These are phyloP conservation scores for Andrena praecox DNA, from an alignment of 2,888 invertebrate species.

Conservation along the genomic window DNA sequence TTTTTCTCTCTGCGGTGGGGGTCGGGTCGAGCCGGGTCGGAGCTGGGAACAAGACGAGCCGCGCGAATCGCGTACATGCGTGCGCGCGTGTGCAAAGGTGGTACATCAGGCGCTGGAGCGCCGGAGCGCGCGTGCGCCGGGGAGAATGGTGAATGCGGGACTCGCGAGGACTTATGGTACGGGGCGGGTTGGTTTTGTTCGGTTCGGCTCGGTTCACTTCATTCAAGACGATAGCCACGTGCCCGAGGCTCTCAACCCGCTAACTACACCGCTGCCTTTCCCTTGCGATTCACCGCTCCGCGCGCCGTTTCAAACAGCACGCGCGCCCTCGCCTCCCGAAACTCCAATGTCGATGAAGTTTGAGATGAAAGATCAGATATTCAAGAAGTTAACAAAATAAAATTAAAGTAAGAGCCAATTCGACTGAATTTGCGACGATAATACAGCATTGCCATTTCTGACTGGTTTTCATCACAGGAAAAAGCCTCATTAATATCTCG, in stretches of 20 bases:
- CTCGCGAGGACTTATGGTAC: constrained; percentile 43
- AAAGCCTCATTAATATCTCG: too few relatives aligned
- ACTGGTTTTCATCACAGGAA: too few relatives aligned
- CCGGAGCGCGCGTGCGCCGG: constrained; percentile 16
- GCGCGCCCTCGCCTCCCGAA: not conserved
- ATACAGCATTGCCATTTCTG: too few relatives aligned
- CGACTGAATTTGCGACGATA: too few relatives aligned
- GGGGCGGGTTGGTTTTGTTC: constrained; percentile 11
- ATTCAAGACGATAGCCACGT: constrained; percentile 83
- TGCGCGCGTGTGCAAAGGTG: not conserved
- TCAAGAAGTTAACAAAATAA: too few relatives aligned
- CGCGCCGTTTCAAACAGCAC: not conserved
- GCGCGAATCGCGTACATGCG: not conserved
- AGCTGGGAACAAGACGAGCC: not conserved
- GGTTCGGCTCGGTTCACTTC: constrained; percentile 64
- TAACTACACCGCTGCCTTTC: constrained; percentile 62
- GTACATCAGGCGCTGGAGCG: not conserved
- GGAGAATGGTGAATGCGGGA: constrained; percentile 70
- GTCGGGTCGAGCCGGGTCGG: constrained; percentile 1
- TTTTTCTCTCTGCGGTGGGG: constrained; percentile 16
- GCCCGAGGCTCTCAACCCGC: constrained; percentile 82
- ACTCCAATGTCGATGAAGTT: not conserved
- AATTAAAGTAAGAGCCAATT: too few relatives aligned
- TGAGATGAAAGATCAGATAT: too few relatives aligned
- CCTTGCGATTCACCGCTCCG: constrained; percentile 12